Conservation (phyloP, 2,113 vertebrate species). For the Ariopsis seemanni region DNA sequence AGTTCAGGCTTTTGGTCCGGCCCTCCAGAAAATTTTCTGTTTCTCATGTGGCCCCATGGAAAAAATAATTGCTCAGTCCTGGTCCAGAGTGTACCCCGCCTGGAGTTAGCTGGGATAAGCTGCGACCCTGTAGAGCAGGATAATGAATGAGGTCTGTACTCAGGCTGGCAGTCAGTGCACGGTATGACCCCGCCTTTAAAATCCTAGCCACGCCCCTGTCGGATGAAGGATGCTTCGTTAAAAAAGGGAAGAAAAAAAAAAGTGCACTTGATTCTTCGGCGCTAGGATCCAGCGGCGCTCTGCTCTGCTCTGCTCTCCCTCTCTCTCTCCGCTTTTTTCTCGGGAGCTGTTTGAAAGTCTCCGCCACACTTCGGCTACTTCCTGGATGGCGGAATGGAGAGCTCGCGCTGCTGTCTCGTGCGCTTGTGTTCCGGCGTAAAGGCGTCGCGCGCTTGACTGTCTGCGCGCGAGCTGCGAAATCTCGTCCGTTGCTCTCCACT, state of each 20-base stretch:
- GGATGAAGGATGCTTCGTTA: background rate
- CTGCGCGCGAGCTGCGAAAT: constrained; percentile 29
- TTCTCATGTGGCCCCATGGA: too few relatives aligned
- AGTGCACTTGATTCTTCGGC: constrained; percentile 54
- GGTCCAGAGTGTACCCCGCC: too few relatives aligned
- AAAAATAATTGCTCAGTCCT: too few relatives aligned
- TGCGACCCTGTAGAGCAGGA: too few relatives aligned
- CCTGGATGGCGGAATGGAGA: constrained; percentile 86
- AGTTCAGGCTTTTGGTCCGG: too few relatives aligned
- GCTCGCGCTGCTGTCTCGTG: constrained; percentile 68
- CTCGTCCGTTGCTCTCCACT: background rate
- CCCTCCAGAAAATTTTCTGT: too few relatives aligned
- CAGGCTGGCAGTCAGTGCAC: too few relatives aligned
- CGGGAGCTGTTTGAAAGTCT: constrained; percentile 85
- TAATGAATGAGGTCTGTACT: too few relatives aligned
- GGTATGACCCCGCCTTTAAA: too few relatives aligned
- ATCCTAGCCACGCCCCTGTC: too few relatives aligned
- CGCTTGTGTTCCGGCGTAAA: constrained; percentile 41
- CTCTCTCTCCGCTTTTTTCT: constrained; percentile 57
- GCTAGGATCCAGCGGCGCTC: constrained; percentile 74
- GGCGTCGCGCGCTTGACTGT: background rate
- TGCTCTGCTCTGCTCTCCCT: constrained; percentile 49
- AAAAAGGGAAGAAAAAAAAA: background rate
- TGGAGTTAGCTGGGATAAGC: too few relatives aligned
- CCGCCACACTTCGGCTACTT: constrained; percentile 85